Conservation (phyloP, 1,140 invertebrate species). For the Ditylenchus dipsaci region DNA sequence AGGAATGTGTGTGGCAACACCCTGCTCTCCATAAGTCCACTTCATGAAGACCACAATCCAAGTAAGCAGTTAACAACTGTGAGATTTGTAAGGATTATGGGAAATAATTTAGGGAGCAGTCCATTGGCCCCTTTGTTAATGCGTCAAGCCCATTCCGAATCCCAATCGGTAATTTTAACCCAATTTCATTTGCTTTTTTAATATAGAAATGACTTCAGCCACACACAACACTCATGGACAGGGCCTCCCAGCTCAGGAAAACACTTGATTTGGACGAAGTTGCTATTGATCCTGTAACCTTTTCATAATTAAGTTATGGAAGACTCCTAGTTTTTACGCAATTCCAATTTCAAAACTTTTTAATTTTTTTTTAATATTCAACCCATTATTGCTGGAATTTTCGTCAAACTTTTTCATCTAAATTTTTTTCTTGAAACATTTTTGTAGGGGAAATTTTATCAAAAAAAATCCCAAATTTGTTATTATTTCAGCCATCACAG, state of each 20-base stretch:
- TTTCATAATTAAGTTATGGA: constrained; percentile 8
- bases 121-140: constrained; percentile 34
- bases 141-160: constrained; percentile 18
- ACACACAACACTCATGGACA: constrained; percentile 3
- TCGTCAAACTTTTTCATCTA: too few species aligned
- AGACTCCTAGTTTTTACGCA: background rate
- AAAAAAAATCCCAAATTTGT: too few species aligned
- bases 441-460: too few species aligned
- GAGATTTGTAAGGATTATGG: background rate
- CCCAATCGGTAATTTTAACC: background rate
- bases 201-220: background rate
- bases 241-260: constrained; percentile 62
- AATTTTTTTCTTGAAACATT: too few species aligned
- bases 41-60: constrained; percentile 46
- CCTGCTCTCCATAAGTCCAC: constrained; percentile 48
- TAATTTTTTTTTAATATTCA: too few species aligned
- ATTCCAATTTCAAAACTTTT: too few species aligned
- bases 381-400: too few species aligned
- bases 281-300: constrained; percentile 75
- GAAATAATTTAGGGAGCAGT: constrained; percentile 20
- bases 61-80: constrained; percentile 4
- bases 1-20: constrained; percentile 51
- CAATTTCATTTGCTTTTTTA: background rate
- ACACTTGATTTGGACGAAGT: constrained; percentile 74
- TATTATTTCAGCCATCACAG: too few species aligned